These are phyloP conservation scores for Ranitomeya variabilis DNA, from an alignment of 2,113 vertebrate genomes.

Conservation along the genomic window DNA sequence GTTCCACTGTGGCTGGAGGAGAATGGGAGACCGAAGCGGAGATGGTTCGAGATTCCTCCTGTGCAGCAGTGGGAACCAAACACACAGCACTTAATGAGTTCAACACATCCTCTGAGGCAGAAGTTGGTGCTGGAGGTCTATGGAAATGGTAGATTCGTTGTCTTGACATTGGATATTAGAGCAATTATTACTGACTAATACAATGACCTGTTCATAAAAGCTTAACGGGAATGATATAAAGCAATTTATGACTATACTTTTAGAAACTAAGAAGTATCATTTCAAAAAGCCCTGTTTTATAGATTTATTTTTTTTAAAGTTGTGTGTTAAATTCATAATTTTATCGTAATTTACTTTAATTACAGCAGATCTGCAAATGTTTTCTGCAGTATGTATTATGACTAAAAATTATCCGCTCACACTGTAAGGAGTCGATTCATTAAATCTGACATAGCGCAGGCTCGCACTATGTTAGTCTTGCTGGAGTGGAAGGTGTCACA, in stretches of 20 bases:
- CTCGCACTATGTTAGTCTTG: too few relatives aligned
- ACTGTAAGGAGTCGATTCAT: too few relatives aligned
- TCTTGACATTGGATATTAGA: slow-evolving; percentile 1
- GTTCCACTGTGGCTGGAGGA: too few relatives aligned
- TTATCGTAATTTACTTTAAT: neutral
- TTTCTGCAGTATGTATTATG: too few relatives aligned
- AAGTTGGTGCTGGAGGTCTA: slow-evolving; percentile 10
- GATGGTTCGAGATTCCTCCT: too few relatives aligned
- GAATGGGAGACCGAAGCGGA: too few relatives aligned
- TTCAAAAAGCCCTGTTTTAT: neutral
- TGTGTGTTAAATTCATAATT: neutral
- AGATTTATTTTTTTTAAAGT: neutral
- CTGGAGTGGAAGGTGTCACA: too few relatives aligned
- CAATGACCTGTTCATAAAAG: neutral
- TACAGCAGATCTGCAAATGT: neutral
- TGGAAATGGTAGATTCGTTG: neutral
- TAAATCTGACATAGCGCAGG: too few relatives aligned
- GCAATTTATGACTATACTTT: neutral
- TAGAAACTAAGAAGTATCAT: neutral
- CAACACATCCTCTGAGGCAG: neutral
- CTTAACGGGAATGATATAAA: neutral
- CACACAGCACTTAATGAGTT: too few relatives aligned
- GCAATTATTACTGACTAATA: neutral
- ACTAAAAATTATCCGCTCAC: too few relatives aligned
- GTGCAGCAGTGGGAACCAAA: too few relatives aligned